phyloP scores from a whole-genome alignment of 2,113 vertebrate species.

The Poeciliopsis turrubarensis region DNA sequence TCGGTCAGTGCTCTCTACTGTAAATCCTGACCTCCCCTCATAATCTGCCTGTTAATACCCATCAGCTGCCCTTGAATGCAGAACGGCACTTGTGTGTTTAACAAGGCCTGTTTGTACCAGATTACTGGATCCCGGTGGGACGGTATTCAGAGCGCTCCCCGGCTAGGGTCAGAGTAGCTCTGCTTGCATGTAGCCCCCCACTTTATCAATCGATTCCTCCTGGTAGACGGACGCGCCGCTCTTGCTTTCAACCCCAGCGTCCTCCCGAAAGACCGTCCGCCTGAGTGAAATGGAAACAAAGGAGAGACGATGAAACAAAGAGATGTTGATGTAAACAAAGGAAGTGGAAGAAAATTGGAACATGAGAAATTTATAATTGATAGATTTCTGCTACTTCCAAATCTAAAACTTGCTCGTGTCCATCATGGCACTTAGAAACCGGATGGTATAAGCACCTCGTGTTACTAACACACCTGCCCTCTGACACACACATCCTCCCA shows the following conservation, averaged over 20 bases:
- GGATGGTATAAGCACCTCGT: constrained; percentile 3
- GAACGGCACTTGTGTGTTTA: constrained; percentile 29
- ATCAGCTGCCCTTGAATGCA: constrained; percentile 23
- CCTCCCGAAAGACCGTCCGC: constrained; percentile 47
- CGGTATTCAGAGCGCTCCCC: background rate
- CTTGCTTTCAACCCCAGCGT: constrained; percentile 13
- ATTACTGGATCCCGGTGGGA: constrained; percentile 5
- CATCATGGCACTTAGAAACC: background rate
- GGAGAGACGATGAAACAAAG: constrained; percentile 30
- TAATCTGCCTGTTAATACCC: constrained; percentile 11
- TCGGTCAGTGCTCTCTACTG: background rate
- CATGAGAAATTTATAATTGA: background rate
- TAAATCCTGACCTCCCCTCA: constrained; percentile 11
- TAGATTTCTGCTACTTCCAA: background rate
- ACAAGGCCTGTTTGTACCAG: background rate
- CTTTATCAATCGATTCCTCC: constrained; percentile 49
- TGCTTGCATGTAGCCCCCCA: background rate
- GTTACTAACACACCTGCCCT: constrained; percentile 33
- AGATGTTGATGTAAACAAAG: constrained; percentile 27
- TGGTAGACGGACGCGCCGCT: constrained; percentile 1
- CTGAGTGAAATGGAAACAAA: constrained; percentile 1
- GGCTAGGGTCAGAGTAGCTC: background rate
- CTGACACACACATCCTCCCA: constrained; percentile 41
- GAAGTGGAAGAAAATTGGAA: background rate
- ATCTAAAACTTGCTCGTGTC: background rate